Evolutionary conservation across 2,797 vertebrate genomes (phyloP), one percentile per base, ranked within the genome.

Genomic region (Microctenopoma steveboyesi): DNA sequence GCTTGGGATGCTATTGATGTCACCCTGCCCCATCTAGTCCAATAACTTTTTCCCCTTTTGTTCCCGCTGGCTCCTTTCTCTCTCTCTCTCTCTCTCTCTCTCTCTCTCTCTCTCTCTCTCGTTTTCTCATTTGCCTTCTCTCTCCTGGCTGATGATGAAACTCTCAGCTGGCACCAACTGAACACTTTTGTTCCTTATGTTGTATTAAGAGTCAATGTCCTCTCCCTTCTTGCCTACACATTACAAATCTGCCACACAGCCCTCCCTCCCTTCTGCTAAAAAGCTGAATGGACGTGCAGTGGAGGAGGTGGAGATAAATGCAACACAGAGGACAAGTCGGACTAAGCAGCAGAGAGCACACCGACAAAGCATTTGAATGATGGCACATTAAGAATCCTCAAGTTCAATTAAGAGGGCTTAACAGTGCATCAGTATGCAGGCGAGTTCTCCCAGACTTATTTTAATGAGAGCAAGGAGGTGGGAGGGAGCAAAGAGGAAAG

Each of bases 1-100:
- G 86, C 85, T 90, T 86, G 83, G 81, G 86, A 86, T 89, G 86
- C 89, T 85, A 81, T 82, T 86, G 84, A 88, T 89, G 87, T 85
- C 85, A 83, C 70, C 72, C 77, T 62, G 69, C 74, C 63, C 76
- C 56, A 69, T 82, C 77, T 56, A 61, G 58, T 70, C 83, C 83
- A 86, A 84, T 77, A 89, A 85, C 86, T 86, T 84, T 79, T 65
- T 70, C 58, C 54, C 55, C 64, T 80, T 35, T 68, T 68, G 70
- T 76, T 75, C 78, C 52, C 72, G 74, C 57, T 75, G 27, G 63
- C 43, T 65, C 3, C 28, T 70, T 65, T 67, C 62, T 64, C 60
- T 64, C 69, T 70, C 15, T 70, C 15, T 33, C 30, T 5, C 65
- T 72, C 45, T 68, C 70, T 51, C 72, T 16, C 55, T 72, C 18